A percentile compares a stretch with the other conserved stretches of the same genome.
These are phyloP conservation scores for Prionailurus bengalensis DNA, from an alignment of 2,113 vertebrate species.

Conservation along the genomic window DNA sequence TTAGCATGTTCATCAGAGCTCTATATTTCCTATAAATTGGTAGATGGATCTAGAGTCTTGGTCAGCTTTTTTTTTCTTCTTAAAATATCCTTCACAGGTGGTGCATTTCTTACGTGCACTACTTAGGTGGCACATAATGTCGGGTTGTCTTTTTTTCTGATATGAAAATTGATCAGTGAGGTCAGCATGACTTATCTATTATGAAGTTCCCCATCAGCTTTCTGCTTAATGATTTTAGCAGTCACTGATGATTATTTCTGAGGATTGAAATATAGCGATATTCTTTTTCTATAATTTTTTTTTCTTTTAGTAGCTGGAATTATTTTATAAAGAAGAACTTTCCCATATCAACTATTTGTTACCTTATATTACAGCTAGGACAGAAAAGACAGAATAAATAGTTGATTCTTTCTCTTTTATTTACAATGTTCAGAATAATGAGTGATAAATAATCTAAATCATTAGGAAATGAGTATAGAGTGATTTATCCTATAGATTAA, in stretches of 20 bases:
- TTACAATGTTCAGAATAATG: slow-evolving; percentile 29
- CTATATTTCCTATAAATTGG: not conserved
- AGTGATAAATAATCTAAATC: not conserved
- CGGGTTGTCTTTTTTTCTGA: slow-evolving; percentile 13
- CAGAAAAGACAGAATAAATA: slow-evolving; percentile 26
- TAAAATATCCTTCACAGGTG: not conserved
- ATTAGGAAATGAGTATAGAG: not conserved
- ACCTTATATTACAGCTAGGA: not conserved
- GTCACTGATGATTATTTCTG: not conserved
- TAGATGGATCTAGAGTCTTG: not conserved
- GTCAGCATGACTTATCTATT: slow-evolving; percentile 4
- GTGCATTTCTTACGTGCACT: not conserved
- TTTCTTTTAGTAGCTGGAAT: slow-evolving; percentile 38
- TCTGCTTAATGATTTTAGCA: slow-evolving; percentile 31
- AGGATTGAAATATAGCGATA: not conserved
- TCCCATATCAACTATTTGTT: not conserved
- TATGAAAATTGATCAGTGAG: not conserved
- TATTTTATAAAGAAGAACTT: slow-evolving; percentile 30
- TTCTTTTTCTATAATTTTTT: slow-evolving; percentile 12
- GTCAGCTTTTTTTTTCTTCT: slow-evolving; percentile 20
- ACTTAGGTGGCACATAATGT: not conserved
- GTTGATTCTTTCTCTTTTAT: not conserved
- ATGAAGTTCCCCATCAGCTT: slow-evolving; percentile 23
- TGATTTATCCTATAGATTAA: not conserved
- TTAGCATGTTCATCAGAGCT: not conserved